Evolutionary conservation across 92 coral and sea anemone genomes (phyloP), one percentile per base, ranked within the genome.

Genomic region (Parazoanthus swiftii): DNA sequence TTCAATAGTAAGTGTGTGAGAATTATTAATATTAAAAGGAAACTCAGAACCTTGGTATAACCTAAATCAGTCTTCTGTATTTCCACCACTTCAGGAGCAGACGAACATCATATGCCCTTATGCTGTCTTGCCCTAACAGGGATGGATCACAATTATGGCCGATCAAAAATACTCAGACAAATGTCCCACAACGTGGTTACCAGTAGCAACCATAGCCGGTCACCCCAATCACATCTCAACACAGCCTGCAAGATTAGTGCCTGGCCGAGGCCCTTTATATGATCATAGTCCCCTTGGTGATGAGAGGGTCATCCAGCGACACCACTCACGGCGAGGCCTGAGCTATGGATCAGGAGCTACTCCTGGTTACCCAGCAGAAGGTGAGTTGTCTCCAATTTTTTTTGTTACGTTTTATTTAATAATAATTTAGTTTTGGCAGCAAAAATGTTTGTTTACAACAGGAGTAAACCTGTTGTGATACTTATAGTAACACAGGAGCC

Each of bases 71-170:
- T 54, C 9, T 29, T 29, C 33, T 29, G 33, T 54, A 1, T 36
- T 33, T 25, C 66, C 25, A 20, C 15, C 29, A 10, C 29, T 66
- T n/a, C 73, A 82, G 86, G 86, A 23, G 37, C 39, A 73, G 66
- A 70, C 56, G 25, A 15, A 26, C 37, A 84, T 51, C 39, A 29
- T 84, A 70, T 84, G 79, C 87, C 59, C 87, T 20, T 42, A 71
- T 84, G 87, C 87, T 18, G 38, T 26, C 67, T 70, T 6, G 65
- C 78, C 87, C 66, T 70, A 71, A 84, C 65, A 84, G 87, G 87
- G 87, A 84, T 84, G 87, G 87, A 84, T 71, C 87, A 84, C 87
- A 50, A 84, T 84, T 84, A 84, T 84, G 87, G 79, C 87, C 67
- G 79, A 84, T 71, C 87, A 84, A 48, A 84, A 84, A 84, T 84